Conservation (phyloP, 1,140 invertebrate genomes). For the Leucophenga varia region DNA sequence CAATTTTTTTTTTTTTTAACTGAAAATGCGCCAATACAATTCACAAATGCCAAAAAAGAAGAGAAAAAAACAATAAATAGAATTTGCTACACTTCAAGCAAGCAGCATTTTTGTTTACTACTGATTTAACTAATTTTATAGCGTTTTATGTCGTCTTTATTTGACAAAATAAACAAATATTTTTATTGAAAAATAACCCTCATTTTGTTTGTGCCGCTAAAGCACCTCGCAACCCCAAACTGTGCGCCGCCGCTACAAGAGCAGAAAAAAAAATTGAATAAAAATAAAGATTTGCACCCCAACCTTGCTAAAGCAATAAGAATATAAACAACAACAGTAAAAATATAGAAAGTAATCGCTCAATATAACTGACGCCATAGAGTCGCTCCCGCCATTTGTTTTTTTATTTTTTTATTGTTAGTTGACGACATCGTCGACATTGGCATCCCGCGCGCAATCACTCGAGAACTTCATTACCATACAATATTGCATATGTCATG, state of each 20-base stretch:
- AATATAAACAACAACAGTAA: slow-evolving; percentile 8
- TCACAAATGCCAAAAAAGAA: no score
- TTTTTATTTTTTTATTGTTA: slow-evolving; percentile 14
- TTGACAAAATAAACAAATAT: slow-evolving; percentile 43
- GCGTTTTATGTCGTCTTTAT: slow-evolving; percentile 36
- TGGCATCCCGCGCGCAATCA: background rate
- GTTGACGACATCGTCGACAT: no score
- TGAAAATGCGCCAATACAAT: no score
- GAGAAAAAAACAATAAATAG: no score
- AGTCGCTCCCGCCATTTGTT: slow-evolving; percentile 29
- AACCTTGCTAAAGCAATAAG: slow-evolving; percentile 8
- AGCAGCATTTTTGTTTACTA: slow-evolving; percentile 1
- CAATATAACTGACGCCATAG: slow-evolving; percentile 25
- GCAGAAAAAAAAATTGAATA: no score
- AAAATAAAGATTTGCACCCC: background rate
- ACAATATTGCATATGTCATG: slow-evolving; percentile 30
- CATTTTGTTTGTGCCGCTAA: slow-evolving; percentile 16
- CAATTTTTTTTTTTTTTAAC: no score
- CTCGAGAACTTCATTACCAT: slow-evolving; percentile 51
- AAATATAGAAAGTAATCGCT: slow-evolving; percentile 30
- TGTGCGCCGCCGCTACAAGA: no score
- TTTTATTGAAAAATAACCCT: slow-evolving; percentile 36
- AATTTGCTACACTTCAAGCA: no score
- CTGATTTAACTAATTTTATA: slow-evolving; percentile 33
- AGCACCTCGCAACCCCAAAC: slow-evolving; percentile 17